Conservation (phyloP, 2,888 invertebrate genomes). For the Lysandra coridon region DNA sequence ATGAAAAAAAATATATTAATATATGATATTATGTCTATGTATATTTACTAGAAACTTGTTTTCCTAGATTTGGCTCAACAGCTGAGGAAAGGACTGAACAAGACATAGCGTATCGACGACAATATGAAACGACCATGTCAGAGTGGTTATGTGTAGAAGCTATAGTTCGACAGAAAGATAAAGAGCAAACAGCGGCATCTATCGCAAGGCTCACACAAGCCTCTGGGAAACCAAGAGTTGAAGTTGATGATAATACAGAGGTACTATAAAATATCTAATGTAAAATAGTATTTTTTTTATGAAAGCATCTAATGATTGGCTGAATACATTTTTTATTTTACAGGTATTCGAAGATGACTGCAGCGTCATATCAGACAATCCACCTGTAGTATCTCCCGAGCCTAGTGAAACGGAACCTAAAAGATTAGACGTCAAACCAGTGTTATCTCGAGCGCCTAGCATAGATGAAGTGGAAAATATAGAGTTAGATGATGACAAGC, state of each 20-base stretch:
- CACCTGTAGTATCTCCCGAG: constrained; percentile 74
- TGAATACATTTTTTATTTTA: constrained; percentile 27
- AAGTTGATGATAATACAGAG: constrained; percentile 50
- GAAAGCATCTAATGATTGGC: neutral
- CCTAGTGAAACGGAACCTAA: constrained; percentile 72
- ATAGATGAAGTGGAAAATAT: constrained; percentile 75
- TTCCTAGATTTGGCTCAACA: constrained; percentile 84
- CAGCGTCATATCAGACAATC: constrained; percentile 79
- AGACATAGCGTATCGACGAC: constrained; percentile 84
- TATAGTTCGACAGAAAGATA: constrained; percentile 90
- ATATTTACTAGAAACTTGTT: neutral
- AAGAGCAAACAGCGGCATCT: constrained; percentile 91
- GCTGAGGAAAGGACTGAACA: constrained; percentile 83
- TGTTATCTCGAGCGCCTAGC: constrained; percentile 70
- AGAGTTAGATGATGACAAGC: constrained; percentile 66
- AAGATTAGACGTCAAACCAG: constrained; percentile 59
- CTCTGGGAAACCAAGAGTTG: constrained; percentile 72
- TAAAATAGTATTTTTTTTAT: neutral
- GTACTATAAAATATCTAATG: constrained; percentile 28
- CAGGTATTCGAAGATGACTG: constrained; percentile 81
- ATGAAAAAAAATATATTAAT: too few species aligned
- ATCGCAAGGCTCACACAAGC: constrained; percentile 92
- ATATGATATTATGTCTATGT: neutral
- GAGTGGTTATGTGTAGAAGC: constrained; percentile 98
- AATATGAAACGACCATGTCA: constrained; percentile 95